Percentiles rank a stretch among this genome's conserved stretches.
Conservation (phyloP, 2,113 vertebrate species). For the Puma concolor region DNA sequence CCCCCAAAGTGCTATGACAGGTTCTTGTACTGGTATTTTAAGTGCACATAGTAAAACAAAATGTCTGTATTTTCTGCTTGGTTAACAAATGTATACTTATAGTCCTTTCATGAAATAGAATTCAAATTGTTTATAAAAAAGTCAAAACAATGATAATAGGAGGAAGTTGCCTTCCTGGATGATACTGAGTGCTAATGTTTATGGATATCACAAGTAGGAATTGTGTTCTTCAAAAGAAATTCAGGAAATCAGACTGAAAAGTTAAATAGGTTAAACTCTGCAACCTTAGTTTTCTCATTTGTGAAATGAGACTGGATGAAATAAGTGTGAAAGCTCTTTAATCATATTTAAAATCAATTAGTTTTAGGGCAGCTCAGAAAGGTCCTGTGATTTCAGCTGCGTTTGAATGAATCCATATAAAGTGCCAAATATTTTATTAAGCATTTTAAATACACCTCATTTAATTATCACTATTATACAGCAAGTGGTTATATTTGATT, state of each 20-base stretch:
- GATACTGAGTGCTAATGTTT: conserved; percentile 80
- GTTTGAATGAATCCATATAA: not conserved
- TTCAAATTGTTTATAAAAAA: conserved; percentile 81
- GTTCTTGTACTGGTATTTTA: conserved; percentile 46
- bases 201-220: conserved; percentile 82
- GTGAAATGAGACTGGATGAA: conserved; percentile 21
- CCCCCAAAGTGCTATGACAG: conserved; percentile 44
- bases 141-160: conserved; percentile 71
- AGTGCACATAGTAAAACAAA: conserved; percentile 81
- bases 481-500: not conserved
- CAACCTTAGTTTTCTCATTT: conserved; percentile 33
- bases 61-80: conserved; percentile 80
- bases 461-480: not conserved
- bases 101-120: conserved; percentile 79
- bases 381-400: not conserved
- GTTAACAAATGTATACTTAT: conserved; percentile 81
- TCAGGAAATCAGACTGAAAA: conserved; percentile 14
- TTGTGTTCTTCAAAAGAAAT: conserved; percentile 79
- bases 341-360: not conserved
- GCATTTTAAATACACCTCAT: not conserved
- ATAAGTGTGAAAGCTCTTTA: conserved; percentile 37
- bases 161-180: conserved; percentile 78
- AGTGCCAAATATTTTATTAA: conserved; percentile 7
- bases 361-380: conserved; percentile 36
- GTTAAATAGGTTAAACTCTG: not conserved